phyloP scores from a whole-genome alignment of 2,888 invertebrate species.

The Antheraea assamensis region DNA sequence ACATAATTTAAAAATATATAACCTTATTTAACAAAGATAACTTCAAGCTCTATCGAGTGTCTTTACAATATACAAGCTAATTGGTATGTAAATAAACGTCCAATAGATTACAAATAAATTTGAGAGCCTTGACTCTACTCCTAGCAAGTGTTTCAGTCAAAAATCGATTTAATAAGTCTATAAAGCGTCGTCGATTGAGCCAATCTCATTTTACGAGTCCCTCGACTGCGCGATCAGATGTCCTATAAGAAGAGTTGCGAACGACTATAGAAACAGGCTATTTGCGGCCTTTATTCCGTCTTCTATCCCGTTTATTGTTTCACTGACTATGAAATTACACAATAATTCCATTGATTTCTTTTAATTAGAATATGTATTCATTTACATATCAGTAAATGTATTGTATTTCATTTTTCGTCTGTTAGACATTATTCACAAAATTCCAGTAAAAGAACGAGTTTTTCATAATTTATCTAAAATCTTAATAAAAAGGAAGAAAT shows the following conservation, averaged over 20 bases:
- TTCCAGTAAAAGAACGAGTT: not conserved
- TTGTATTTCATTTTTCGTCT: not conserved
- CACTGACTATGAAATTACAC: conserved; percentile 7
- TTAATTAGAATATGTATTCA: not conserved
- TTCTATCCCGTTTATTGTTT: conserved; percentile 34
- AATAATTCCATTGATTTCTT: not conserved
- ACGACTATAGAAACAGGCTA: conserved; percentile 49
- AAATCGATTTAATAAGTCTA: conserved; percentile 78
- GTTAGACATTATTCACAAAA: not conserved
- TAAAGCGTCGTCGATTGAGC: conserved; percentile 72
- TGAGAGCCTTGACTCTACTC: conserved; percentile 41
- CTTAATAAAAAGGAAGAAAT: not conserved
- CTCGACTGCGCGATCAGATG: conserved; percentile 64
- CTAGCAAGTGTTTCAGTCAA: conserved; percentile 56
- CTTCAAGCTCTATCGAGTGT: not conserved
- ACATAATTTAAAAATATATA: no score
- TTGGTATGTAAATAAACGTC: conserved; percentile 16
- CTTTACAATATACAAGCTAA: not conserved
- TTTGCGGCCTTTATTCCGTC: conserved; percentile 47
- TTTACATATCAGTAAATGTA: not conserved
- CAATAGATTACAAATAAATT: conserved; percentile 45
- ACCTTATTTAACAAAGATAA: not conserved
- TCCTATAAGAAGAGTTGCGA: conserved; percentile 58
- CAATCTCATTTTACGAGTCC: conserved; percentile 77
- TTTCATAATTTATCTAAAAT: not conserved